These are phyloP conservation scores for Tolmerus cingulatus DNA, from an alignment of 2,888 invertebrate genomes.

Conservation along the genomic window DNA sequence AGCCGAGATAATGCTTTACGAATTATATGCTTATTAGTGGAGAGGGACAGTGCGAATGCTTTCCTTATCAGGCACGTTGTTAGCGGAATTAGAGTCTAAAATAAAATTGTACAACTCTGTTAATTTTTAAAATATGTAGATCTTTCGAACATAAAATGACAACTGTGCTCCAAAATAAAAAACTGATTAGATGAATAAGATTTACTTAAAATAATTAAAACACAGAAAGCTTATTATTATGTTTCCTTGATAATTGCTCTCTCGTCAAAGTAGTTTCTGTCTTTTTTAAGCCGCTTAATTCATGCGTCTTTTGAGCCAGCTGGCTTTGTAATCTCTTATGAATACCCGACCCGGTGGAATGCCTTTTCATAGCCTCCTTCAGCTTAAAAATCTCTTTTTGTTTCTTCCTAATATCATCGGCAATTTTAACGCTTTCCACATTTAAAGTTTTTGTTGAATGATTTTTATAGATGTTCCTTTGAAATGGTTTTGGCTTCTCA, in stretches of 20 bases:
- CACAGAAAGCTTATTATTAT: slow-evolving; percentile 77
- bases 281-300: slow-evolving; percentile 68
- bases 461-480: slow-evolving; percentile 63
- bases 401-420: slow-evolving; percentile 74
- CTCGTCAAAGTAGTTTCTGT: slow-evolving; percentile 71
- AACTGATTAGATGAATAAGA: background rate
- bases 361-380: slow-evolving; percentile 71
- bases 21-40: too few relatives aligned
- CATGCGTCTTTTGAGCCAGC: slow-evolving; percentile 69
- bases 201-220: slow-evolving; percentile 65
- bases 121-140: too few relatives aligned
- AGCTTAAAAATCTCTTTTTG: slow-evolving; percentile 74
- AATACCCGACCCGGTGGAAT: slow-evolving; percentile 69
- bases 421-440: slow-evolving; percentile 76
- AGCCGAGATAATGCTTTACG: too few relatives aligned
- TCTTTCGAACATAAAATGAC: too few relatives aligned
- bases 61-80: too few relatives aligned
- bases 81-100: too few relatives aligned
- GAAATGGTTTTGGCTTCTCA: slow-evolving; percentile 45
- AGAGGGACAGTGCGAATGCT: too few relatives aligned
- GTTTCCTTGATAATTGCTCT: slow-evolving; percentile 76
- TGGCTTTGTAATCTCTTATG: slow-evolving; percentile 71
- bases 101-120: too few relatives aligned
- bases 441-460: slow-evolving; percentile 74
- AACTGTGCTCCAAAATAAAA: background rate